Evolutionary conservation across 2,797 vertebrate genomes (phyloP).

Genomic region (Sardinella longiceps): DNA sequence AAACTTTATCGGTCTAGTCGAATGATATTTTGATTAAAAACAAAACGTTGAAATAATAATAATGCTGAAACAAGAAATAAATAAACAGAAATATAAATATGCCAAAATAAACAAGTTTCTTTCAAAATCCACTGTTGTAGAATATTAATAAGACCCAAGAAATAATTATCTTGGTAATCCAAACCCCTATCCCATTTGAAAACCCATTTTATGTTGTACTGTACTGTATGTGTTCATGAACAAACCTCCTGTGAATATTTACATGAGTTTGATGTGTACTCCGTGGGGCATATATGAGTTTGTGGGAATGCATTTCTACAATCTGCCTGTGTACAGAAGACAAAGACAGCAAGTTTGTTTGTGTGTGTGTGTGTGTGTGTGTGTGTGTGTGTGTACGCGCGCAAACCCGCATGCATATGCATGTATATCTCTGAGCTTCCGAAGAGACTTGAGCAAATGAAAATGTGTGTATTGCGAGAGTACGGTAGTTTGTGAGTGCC

Average conservation of each 20-base stretch:
- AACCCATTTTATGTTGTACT: neutral
- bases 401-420: constrained; percentile 1
- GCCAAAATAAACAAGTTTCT: neutral
- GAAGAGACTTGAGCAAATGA: neutral
- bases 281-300: constrained; percentile 22
- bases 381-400: constrained; percentile 22
- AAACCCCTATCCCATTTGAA: neutral
- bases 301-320: constrained; percentile 1
- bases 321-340: neutral
- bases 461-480: constrained; percentile 11
- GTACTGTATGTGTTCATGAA: neutral
- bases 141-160: constrained; percentile 14
- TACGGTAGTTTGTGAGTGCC: constrained; percentile 2
- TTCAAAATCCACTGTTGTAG: neutral
- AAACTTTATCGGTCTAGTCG: constrained; percentile 50
- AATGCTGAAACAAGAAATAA: neutral
- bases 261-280: neutral
- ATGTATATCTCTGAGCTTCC: neutral
- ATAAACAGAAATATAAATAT: neutral
- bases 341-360: neutral
- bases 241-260: neutral
- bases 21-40: constrained; percentile 37
- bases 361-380: constrained; percentile 16
- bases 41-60: neutral
- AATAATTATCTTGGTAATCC: constrained; percentile 1